Conservation (phyloP, 2,797 vertebrate species). For the Aldrovandia affinis region DNA sequence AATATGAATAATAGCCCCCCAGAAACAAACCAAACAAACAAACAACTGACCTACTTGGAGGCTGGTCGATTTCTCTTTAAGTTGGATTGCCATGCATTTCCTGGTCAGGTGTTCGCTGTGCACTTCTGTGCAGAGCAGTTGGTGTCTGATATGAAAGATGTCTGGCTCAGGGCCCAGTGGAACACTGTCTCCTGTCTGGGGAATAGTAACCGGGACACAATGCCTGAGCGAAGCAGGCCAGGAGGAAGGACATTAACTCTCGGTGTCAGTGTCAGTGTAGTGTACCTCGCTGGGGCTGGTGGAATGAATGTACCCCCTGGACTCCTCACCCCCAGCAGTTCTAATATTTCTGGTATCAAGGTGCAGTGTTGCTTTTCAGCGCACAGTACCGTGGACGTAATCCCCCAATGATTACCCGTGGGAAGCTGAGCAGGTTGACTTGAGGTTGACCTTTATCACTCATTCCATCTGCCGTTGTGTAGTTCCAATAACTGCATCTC, state of each 20-base stretch:
- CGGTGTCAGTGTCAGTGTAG: neutral
- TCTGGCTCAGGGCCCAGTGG: neutral
- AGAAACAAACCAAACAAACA: constrained; percentile 48
- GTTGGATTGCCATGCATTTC: neutral
- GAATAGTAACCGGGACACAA: neutral
- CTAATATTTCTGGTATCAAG: neutral
- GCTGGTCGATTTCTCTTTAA: neutral
- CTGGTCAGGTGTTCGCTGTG: neutral
- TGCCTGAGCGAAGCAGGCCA: neutral
- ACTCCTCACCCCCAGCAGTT: neutral
- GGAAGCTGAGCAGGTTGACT: neutral
- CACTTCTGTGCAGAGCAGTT: neutral
- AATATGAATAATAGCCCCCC: neutral
- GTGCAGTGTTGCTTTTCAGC: neutral
- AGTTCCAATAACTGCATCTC: neutral
- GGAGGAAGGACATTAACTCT: neutral
- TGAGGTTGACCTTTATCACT: neutral
- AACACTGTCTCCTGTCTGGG: neutral
- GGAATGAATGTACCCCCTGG: neutral
- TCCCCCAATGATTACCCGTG: neutral
- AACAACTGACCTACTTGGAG: constrained; percentile 62
- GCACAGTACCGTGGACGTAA: too few species aligned
- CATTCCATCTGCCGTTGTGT: neutral
- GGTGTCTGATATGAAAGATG: neutral
- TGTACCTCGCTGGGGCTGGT: neutral